A percentile compares a stretch with the other conserved stretches of the same genome.
These are phyloP conservation scores for Chrysogorgia sp. DNA, from an alignment of 92 coral and sea anemone species.

Conservation along the genomic window DNA sequence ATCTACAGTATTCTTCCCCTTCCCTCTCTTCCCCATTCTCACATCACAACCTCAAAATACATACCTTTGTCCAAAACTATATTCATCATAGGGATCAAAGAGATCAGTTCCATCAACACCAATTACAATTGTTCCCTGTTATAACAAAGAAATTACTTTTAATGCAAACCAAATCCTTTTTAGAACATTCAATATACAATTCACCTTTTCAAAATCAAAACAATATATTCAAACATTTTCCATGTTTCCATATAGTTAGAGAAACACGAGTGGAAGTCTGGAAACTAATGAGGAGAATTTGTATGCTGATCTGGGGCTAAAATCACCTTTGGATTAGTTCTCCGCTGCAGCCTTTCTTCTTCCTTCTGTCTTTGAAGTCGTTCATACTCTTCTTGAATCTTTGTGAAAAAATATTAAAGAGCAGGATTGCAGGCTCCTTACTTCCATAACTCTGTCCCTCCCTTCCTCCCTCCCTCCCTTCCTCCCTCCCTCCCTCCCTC, in stretches of 20 bases:
- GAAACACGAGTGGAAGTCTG: not conserved
- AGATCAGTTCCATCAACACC: conserved; percentile 90
- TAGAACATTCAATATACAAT: too few relatives aligned
- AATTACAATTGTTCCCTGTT: conserved; percentile 82
- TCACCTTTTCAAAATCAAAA: too few relatives aligned
- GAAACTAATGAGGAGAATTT: too few relatives aligned
- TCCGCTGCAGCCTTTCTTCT: conserved; percentile 81
- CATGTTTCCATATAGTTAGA: too few relatives aligned
- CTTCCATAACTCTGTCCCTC: not conserved
- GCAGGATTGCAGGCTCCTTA: not conserved
- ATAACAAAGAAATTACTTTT: not conserved
- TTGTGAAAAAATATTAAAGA: not conserved
- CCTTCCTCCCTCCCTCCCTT: too few relatives aligned
- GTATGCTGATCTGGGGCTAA: not conserved
- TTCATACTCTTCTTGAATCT: conserved; percentile 97
- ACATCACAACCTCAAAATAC: not conserved
- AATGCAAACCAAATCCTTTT: not conserved
- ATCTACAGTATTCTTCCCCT: not conserved
- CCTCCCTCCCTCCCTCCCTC: too few relatives aligned
- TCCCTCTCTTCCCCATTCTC: not conserved
- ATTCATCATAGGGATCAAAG: conserved; percentile 80
- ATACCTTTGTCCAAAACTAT: conserved; percentile 69
- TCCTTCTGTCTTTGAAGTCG: conserved; percentile 89
- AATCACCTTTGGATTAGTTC: conserved; percentile 87
- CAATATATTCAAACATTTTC: too few relatives aligned